Evolutionary conservation across 2,797 vertebrate species (phyloP).

Genomic region (Microhierax caerulescens): DNA sequence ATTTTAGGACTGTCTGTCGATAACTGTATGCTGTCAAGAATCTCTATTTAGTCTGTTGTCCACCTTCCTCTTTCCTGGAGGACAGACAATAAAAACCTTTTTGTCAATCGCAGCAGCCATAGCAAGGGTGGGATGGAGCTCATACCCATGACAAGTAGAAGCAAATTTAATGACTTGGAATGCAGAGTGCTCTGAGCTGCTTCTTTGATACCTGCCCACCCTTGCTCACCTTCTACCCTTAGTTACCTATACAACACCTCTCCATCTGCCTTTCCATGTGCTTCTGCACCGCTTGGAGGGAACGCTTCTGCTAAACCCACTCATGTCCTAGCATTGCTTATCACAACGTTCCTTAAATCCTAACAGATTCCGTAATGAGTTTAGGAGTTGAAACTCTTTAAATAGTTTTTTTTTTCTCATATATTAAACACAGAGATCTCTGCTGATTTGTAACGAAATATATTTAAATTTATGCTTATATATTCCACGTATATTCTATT

Average conservation of each 20-base stretch:
- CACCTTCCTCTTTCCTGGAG: background rate
- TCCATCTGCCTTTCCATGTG: background rate
- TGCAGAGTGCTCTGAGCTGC: background rate
- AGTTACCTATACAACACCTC: background rate
- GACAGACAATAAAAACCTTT: background rate
- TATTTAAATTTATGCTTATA: background rate
- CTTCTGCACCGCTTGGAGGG: background rate
- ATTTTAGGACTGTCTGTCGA: background rate
- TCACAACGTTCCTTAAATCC: background rate
- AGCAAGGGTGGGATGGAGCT: background rate
- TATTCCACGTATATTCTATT: background rate
- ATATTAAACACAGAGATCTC: background rate
- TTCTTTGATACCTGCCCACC: background rate
- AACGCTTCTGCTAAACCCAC: conserved; percentile 8
- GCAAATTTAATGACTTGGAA: background rate
- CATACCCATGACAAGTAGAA: background rate
- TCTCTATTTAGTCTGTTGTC: background rate
- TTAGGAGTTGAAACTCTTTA: background rate
- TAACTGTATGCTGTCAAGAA: background rate
- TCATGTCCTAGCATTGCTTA: background rate
- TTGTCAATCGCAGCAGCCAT: background rate
- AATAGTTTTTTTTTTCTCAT: background rate
- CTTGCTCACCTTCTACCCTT: background rate
- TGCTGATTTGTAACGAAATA: background rate
- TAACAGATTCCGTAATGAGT: background rate